Percentiles rank a stretch among this genome's conserved stretches.
Evolutionary conservation across 2,888 invertebrate genomes (phyloP).

Genomic region (Conchocele bisecta): DNA sequence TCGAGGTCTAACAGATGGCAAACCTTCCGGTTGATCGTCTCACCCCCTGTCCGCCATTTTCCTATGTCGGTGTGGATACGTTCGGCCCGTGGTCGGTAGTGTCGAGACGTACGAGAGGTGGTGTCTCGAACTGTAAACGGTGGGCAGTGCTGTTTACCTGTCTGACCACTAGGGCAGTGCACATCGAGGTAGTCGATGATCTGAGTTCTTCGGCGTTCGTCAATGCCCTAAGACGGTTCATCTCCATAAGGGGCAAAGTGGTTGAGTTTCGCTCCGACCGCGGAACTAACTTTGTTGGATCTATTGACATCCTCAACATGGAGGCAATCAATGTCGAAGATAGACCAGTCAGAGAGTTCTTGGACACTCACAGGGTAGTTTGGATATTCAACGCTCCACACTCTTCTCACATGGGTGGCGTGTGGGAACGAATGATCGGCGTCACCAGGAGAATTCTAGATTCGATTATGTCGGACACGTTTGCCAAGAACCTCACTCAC

Average conservation of each 20-base stretch:
- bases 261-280: slow-evolving; percentile 25
- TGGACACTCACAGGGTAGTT: neutral
- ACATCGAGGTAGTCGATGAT: slow-evolving; percentile 51
- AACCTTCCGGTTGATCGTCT: slow-evolving; percentile 46
- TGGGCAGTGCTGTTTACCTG: slow-evolving; percentile 54
- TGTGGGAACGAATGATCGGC: slow-evolving; percentile 44
- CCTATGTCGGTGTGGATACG: slow-evolving; percentile 43
- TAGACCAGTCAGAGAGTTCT: neutral
- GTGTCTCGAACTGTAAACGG: slow-evolving; percentile 33
- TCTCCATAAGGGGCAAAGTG: slow-evolving; percentile 25
- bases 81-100: slow-evolving; percentile 55
- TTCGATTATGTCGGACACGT: slow-evolving; percentile 16
- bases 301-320: slow-evolving; percentile 17
- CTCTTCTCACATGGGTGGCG: slow-evolving; percentile 31
- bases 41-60: slow-evolving; percentile 39
- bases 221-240: slow-evolving; percentile 42
- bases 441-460: slow-evolving; percentile 23
- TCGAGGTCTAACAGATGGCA: slow-evolving; percentile 30
- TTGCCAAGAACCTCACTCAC: slow-evolving; percentile 9
- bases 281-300: slow-evolving; percentile 41
- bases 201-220: slow-evolving; percentile 43
- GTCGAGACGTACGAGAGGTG: slow-evolving; percentile 37
- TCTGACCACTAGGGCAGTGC: slow-evolving; percentile 39
- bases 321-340: neutral
- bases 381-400: slow-evolving; percentile 37